These are phyloP conservation scores for Catostylus mosaicus DNA, from an alignment of 30 jellyfish, hydroid and myxozoan genomes.

Conservation along the genomic window DNA sequence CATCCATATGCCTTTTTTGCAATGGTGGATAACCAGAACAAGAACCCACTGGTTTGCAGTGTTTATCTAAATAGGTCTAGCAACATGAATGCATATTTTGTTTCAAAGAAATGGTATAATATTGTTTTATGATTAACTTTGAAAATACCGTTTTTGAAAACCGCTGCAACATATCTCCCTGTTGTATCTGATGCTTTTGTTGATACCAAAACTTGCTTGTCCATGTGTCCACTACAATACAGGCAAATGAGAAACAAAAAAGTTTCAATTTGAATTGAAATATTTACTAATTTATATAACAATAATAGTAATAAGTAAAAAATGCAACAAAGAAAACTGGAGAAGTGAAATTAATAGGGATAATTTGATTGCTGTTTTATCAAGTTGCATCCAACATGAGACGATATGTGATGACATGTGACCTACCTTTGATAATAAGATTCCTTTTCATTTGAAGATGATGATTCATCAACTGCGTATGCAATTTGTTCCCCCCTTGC, in stretches of 20 bases:
- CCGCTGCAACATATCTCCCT: conserved; percentile 84
- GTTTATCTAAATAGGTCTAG: background rate
- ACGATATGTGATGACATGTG: no score
- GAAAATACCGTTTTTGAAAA: conserved; percentile 67
- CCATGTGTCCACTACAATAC: conserved; percentile 67
- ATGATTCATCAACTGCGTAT: conserved; percentile 85
- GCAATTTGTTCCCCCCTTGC: conserved; percentile 98
- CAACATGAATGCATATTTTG: background rate
- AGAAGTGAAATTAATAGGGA: no score
- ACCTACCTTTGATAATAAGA: conserved; percentile 54
- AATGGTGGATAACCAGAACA: no score
- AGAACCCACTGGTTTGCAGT: background rate
- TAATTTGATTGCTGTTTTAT: no score
- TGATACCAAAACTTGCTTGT: conserved; percentile 79
- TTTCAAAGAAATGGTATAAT: no score
- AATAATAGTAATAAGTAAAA: no score
- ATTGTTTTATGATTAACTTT: no score
- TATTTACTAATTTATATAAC: background rate
- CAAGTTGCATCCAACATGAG: no score
- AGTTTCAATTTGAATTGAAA: background rate
- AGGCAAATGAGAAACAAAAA: no score
- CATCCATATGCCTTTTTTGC: no score
- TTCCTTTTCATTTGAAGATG: conserved; percentile 38
- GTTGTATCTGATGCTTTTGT: conserved; percentile 77
- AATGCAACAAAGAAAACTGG: no score